Evolutionary conservation across 2,888 invertebrate species (phyloP).

Genomic region (Orthosia incerta): DNA sequence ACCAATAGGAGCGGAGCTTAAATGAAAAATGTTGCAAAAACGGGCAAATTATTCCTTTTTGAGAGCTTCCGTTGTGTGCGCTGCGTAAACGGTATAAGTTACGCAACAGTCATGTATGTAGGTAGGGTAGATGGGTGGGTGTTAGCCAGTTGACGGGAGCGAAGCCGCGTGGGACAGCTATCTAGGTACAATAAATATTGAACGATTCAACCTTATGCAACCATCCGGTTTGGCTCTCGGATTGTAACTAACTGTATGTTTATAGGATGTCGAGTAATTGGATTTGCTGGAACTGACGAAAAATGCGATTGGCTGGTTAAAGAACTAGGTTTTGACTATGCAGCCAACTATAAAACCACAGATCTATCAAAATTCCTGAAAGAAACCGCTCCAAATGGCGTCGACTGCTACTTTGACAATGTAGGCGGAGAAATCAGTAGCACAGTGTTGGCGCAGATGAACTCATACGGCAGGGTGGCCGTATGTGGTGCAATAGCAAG

Average conservation of each 20-base stretch:
- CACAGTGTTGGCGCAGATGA: slow-evolving; percentile 92
- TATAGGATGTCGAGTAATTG: slow-evolving; percentile 92
- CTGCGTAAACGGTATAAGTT: too few species aligned
- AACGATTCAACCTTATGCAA: not conserved
- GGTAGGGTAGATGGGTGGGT: too few species aligned
- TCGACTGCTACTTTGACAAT: slow-evolving; percentile 95
- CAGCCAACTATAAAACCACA: slow-evolving; percentile 93
- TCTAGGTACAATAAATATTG: too few species aligned
- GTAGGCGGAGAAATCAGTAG: slow-evolving; percentile 93
- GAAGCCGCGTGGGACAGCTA: too few species aligned
- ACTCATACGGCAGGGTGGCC: slow-evolving; percentile 91
- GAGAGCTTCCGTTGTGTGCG: too few species aligned
- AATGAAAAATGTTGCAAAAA: too few species aligned
- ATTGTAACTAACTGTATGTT: not conserved
- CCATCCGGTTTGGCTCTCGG: not conserved
- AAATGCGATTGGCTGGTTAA: slow-evolving; percentile 93
- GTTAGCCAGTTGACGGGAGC: too few species aligned
- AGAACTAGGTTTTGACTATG: slow-evolving; percentile 92
- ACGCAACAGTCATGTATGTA: too few species aligned
- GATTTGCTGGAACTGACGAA: slow-evolving; percentile 93
- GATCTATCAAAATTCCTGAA: slow-evolving; percentile 90
- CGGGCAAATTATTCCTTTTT: too few species aligned
- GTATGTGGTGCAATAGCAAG: slow-evolving; percentile 92
- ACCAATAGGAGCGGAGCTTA: too few species aligned
- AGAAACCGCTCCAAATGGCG: slow-evolving; percentile 92